Base-by-base conservation (phyloP, 2,113 vertebrate genomes). In the Natator depressus region DNA sequence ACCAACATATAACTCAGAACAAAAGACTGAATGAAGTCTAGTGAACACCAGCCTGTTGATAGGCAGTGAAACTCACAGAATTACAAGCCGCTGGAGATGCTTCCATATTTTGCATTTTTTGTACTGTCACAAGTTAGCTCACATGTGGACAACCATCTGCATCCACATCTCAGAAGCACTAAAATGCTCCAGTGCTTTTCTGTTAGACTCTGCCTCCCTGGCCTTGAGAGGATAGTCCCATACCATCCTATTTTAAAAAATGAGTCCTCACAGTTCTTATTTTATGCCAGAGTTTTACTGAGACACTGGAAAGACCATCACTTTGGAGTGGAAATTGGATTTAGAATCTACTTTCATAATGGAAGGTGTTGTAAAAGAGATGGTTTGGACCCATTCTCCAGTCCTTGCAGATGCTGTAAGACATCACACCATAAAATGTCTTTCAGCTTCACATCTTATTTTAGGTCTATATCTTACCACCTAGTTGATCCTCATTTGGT, bases 271-370 rank as follows among this genome's bases (percentile, higher is more conserved):
- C 84, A 65, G 55, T 92, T 97, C 87, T 59, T 59, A 59, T 25
- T 29, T 62, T 62, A 62, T 35, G 29, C 27, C 29, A 62, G 10
- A 57, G 22, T 57, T 96, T 94, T 91, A 96, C 94, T 95, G 94
- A 91, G 82, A 94, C 80, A 91, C 80, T 0, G 8, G 85, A 95
- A 97, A 97, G 96, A 94, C 95, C 95, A 54, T 82, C 65, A 85
- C 79, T 62, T 96, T 85, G 81, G 95, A 96, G 90, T 92, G 85
- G 92, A 96, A 97, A 95, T 1, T 1, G 90, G 92, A 96, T 95
- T 96, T 96, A 89, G 65, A 38, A 80, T 93, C 93, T 96, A 90
- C 95, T 85, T 96, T 96, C 95, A 94, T 91, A 96, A 95, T 54
- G 79, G 89, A 96, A 95, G 95, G 95, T 95, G 95, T 89, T 96